Evolutionary conservation across 2,797 vertebrate genomes (phyloP).

Genomic region (Malacoctenus gilli): DNA sequence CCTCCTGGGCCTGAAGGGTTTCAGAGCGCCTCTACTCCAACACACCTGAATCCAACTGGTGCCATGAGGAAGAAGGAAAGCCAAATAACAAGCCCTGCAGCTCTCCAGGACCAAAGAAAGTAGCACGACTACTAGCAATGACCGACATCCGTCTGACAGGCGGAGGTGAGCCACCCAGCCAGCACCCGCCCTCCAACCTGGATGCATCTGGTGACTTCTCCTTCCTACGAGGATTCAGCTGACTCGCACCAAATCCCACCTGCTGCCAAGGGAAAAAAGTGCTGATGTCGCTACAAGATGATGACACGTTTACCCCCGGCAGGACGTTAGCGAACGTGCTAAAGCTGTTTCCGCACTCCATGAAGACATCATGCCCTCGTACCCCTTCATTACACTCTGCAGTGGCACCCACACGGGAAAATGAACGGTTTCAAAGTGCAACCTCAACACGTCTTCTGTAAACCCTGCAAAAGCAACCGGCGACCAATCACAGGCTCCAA

Average conservation of each 20-base stretch:
- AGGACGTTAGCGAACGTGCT: slow-evolving; percentile 9
- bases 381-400: slow-evolving; percentile 45
- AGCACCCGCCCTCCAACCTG: background rate
- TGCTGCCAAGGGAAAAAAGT: slow-evolving; percentile 10
- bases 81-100: no score
- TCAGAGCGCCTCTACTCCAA: no score
- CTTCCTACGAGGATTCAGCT: slow-evolving; percentile 5
- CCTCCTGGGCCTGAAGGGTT: no score
- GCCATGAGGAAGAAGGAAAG: no score
- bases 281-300: slow-evolving; percentile 7
- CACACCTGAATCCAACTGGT: no score
- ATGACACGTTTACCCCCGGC: slow-evolving; percentile 18
- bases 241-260: background rate
- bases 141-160: no score
- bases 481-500: slow-evolving; percentile 11
- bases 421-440: slow-evolving; percentile 54
- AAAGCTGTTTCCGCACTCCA: slow-evolving; percentile 15
- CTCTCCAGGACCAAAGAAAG: no score
- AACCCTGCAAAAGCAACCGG: slow-evolving; percentile 41
- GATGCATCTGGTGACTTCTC: slow-evolving; percentile 9
- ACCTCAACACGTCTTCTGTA: slow-evolving; percentile 28
- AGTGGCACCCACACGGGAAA: slow-evolving; percentile 27
- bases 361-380: slow-evolving; percentile 25
- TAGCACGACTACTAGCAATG: no score
- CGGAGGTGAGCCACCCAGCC: no score